Conservation (phyloP, 2,888 invertebrate species). For the Ditylenchus weischeri region DNA sequence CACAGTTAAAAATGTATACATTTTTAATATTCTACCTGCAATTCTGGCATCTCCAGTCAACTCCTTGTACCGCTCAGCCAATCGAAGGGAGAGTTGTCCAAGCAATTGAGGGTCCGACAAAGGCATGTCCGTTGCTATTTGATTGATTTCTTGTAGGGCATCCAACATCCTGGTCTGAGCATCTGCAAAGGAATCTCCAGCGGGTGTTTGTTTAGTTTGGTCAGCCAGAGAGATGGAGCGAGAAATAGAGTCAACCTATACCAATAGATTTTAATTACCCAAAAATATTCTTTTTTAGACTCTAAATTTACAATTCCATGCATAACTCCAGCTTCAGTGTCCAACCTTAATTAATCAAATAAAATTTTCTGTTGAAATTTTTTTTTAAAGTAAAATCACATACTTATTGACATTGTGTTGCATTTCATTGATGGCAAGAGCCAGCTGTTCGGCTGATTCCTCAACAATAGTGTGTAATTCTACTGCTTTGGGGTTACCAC, state of each 20-base stretch:
- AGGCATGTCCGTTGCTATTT: slow-evolving; percentile 87
- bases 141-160: slow-evolving; percentile 85
- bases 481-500: slow-evolving; percentile 85
- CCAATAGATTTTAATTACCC: slow-evolving; percentile 70
- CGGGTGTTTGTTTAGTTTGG: slow-evolving; percentile 26
- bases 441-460: slow-evolving; percentile 73
- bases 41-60: slow-evolving; percentile 83
- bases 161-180: slow-evolving; percentile 95
- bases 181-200: slow-evolving; percentile 72
- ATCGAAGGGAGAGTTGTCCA: slow-evolving; percentile 74
- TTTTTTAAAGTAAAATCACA: too few species aligned
- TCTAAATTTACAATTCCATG: slow-evolving; percentile 39
- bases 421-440: slow-evolving; percentile 75
- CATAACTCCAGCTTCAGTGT: slow-evolving; percentile 39
- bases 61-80: slow-evolving; percentile 71
- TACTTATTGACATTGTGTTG: slow-evolving; percentile 61
- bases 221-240: slow-evolving; percentile 70
- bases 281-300: slow-evolving; percentile 67
- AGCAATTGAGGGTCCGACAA: slow-evolving; percentile 71
- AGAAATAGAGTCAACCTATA: slow-evolving; percentile 68
- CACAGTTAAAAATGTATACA: not conserved
- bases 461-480: slow-evolving; percentile 77
- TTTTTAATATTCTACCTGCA: slow-evolving; percentile 64
- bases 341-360: slow-evolving; percentile 16
- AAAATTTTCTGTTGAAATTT: too few species aligned